Base-by-base conservation (phyloP, 2,888 invertebrate genomes). In the Cotesia congregata region DNA sequence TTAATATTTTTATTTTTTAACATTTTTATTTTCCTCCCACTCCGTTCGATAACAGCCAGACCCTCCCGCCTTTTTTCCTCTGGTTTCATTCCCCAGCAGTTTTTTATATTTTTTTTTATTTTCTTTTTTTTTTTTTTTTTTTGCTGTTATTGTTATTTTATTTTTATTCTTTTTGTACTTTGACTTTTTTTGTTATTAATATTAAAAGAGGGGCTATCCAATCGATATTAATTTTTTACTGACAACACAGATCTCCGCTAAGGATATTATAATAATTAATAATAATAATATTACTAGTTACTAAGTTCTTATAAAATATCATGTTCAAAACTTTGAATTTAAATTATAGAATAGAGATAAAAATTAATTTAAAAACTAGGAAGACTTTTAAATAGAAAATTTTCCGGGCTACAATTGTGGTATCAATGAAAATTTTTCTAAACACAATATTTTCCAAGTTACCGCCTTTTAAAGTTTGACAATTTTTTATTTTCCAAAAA, bases 151-250 rank as follows among this genome's bases (percentile, higher is more conserved):
- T 59, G 60, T 59, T 70, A 41, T 62, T 70, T 64, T 65, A 64
- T 30, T 38, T n/a, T 60, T 74, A 50, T 72, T 60, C 67, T 74
- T 71, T 72, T 77, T 72, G 73, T 67, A 74, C 7, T 38, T 59
- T 30, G 64, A 40, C 75, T 71, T 71, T 60, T 62, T 65, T 62
- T 73, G 72, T 61, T 12, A 6, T 59, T 71, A 67, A 72, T 72
- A 76, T 67, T 71, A 41, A 72, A 41, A 59, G 64, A 70, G 70
- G 68, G 60, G 69, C 40, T 60, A 68, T 77, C 15, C 73, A 77
- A 80, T 80, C 78, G 72, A 77, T 77, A 74, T 78, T 71, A 77
- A 80, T 77, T 80, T 78, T 40, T 62, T 67, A 70, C 69, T 73
- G 69, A 50, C 60, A 64, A 50, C 64, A 60, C 17, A n/a, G 12